A percentile compares a stretch with the other conserved stretches of the same genome.
These are phyloP conservation scores for Mustela erminea DNA, from an alignment of 2,797 vertebrate genomes.

Conservation along the genomic window DNA sequence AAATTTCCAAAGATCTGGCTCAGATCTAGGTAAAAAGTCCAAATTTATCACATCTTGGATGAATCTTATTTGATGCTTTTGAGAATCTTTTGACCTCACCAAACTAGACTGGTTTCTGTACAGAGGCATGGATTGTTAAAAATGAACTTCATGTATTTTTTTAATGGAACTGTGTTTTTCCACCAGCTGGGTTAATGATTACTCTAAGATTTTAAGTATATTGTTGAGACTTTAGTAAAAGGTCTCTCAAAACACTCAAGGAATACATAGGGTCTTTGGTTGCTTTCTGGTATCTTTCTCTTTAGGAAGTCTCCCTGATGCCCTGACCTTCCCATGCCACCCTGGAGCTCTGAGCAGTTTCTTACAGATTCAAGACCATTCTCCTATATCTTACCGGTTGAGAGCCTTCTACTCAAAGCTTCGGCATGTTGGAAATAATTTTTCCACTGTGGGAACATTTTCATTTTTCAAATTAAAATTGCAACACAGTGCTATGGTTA, in stretches of 20 bases:
- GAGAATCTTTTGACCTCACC: conserved; percentile 26
- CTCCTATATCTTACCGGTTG: background rate
- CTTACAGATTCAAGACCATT: background rate
- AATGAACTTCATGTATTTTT: conserved; percentile 32
- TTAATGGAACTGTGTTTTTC: conserved; percentile 2
- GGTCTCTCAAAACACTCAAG: conserved; percentile 47
- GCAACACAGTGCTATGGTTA: background rate
- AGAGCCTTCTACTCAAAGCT: background rate
- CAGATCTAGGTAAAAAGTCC: background rate
- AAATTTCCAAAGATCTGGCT: background rate
- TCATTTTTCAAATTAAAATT: conserved; percentile 40
- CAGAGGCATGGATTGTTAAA: conserved; percentile 18
- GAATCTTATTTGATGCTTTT: conserved; percentile 42
- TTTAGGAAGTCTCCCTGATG: background rate
- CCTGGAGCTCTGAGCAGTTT: background rate
- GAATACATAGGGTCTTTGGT: background rate
- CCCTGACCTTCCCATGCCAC: background rate
- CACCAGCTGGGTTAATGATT: background rate
- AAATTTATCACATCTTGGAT: background rate
- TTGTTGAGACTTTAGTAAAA: conserved; percentile 46
- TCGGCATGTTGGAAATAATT: background rate
- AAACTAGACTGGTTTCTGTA: background rate
- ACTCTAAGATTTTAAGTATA: conserved; percentile 15
- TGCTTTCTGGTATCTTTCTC: background rate
- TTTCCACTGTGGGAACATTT: background rate